These are phyloP conservation scores for Habrosyne pyritoides DNA, from an alignment of 2,888 invertebrate species.

Conservation along the genomic window DNA sequence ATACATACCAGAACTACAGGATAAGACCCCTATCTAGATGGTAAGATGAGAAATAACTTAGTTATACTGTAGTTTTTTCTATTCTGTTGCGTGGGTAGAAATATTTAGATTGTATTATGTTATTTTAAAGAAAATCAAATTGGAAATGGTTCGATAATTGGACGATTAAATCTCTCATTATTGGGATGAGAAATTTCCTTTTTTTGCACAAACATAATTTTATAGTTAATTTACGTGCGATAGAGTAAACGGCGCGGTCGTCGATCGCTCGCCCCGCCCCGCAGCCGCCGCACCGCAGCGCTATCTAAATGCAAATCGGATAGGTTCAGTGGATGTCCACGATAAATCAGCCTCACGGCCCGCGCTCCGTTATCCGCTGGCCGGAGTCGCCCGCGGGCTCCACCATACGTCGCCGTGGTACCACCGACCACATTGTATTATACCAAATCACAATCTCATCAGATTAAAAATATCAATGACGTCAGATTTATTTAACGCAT, in stretches of 20 bases:
- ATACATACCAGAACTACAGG: background rate
- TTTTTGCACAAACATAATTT: conserved; percentile 65
- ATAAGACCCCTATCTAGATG: background rate
- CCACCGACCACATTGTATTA: conserved; percentile 1
- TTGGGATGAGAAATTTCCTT: conserved; percentile 49
- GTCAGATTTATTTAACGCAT: background rate
- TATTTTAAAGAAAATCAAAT: conserved; percentile 21
- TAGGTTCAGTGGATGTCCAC: conserved; percentile 78
- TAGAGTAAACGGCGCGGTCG: conserved; percentile 58
- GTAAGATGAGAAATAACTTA: background rate
- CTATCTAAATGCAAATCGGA: conserved; percentile 84
- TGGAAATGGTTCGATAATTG: conserved; percentile 46
- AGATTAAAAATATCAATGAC: background rate
- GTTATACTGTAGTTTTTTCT: background rate
- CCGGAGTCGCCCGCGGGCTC: conserved; percentile 46
- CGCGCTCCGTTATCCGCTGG: conserved; percentile 62
- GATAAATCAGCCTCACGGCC: conserved; percentile 75
- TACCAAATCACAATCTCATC: background rate
- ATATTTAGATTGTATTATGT: background rate
- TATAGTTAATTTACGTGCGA: conserved; percentile 73
- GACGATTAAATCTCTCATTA: conserved; percentile 64
- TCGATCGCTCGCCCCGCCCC: conserved; percentile 41
- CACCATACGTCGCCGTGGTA: conserved; percentile 25
- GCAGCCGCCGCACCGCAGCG: conserved; percentile 49
- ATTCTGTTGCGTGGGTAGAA: background rate